These are phyloP conservation scores for Nebria ingens DNA, from an alignment of 1,140 invertebrate species.

Conservation along the genomic window DNA sequence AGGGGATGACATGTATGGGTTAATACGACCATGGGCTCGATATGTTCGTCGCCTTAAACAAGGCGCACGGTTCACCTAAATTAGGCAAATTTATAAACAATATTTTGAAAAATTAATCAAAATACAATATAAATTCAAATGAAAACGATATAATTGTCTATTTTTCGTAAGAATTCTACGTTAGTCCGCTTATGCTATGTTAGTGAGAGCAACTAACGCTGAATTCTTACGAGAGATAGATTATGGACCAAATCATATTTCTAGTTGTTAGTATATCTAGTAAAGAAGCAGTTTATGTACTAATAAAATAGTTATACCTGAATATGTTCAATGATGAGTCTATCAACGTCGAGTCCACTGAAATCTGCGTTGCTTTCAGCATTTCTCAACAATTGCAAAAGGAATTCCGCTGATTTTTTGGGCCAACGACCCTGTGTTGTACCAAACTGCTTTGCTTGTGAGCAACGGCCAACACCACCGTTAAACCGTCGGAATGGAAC, in stretches of 20 bases:
- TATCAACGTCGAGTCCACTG: constrained; percentile 93
- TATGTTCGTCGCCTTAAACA: constrained; percentile 96
- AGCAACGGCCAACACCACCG: constrained; percentile 93
- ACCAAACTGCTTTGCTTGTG: constrained; percentile 96
- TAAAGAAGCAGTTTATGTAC: too few relatives aligned
- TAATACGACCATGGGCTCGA: constrained; percentile 98
- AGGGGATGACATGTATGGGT: constrained; percentile 98
- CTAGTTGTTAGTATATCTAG: too few relatives aligned
- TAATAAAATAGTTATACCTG: constrained; percentile 60
- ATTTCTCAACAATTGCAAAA: constrained; percentile 93
- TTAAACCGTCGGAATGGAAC: constrained; percentile 97
- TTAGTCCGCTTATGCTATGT: too few relatives aligned
- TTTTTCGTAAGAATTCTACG: too few relatives aligned
- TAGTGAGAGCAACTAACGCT: too few relatives aligned
- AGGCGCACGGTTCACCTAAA: constrained; percentile 79
- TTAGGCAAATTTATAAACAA: too few relatives aligned
- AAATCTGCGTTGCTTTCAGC: constrained; percentile 98
- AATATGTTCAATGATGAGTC: constrained; percentile 96
- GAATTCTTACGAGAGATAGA: too few relatives aligned
- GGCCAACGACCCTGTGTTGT: constrained; percentile 97
- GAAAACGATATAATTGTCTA: too few relatives aligned
- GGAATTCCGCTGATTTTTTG: constrained; percentile 97
- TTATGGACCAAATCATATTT: too few relatives aligned
- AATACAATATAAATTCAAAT: neutral
- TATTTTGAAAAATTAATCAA: neutral